A percentile compares a stretch with the other conserved stretches of the same genome.
These are phyloP conservation scores for Craseonycteris thonglongyai DNA, from an alignment of 2,113 vertebrate species.

Conservation along the genomic window DNA sequence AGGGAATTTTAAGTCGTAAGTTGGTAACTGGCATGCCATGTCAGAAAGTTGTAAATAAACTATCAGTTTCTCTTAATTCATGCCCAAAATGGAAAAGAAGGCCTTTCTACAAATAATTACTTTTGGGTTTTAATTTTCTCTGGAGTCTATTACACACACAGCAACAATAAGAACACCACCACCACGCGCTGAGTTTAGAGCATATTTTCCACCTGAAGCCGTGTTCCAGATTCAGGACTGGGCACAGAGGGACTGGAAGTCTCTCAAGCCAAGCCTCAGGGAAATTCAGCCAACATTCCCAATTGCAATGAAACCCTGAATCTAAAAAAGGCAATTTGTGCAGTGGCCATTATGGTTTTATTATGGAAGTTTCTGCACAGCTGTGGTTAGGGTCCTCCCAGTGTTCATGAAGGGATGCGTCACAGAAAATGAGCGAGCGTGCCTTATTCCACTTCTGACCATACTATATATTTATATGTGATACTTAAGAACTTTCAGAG, in stretches of 20 bases:
- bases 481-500: background rate
- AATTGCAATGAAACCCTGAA: slow-evolving; percentile 52
- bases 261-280: slow-evolving; percentile 61
- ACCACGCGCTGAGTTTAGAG: background rate
- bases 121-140: background rate
- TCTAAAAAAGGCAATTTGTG: slow-evolving; percentile 54
- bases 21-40: background rate
- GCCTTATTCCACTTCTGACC: background rate
- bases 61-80: background rate
- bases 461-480: background rate
- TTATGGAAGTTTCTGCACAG: slow-evolving; percentile 51
- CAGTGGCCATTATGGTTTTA: slow-evolving; percentile 41
- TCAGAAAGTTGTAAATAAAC: background rate
- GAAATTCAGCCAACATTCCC: slow-evolving; percentile 39
- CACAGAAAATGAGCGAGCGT: background rate
- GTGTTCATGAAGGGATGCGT: slow-evolving; percentile 34
- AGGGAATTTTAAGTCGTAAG: background rate
- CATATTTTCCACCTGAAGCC: slow-evolving; percentile 1
- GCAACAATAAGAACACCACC: background rate
- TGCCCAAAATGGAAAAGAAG: background rate
- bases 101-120: background rate
- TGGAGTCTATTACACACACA: background rate
- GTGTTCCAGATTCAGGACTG: background rate
- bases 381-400: slow-evolving; percentile 58
- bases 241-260: background rate